Base-by-base conservation (phyloP, 2,888 invertebrate species). In the Venusia cambrica region DNA sequence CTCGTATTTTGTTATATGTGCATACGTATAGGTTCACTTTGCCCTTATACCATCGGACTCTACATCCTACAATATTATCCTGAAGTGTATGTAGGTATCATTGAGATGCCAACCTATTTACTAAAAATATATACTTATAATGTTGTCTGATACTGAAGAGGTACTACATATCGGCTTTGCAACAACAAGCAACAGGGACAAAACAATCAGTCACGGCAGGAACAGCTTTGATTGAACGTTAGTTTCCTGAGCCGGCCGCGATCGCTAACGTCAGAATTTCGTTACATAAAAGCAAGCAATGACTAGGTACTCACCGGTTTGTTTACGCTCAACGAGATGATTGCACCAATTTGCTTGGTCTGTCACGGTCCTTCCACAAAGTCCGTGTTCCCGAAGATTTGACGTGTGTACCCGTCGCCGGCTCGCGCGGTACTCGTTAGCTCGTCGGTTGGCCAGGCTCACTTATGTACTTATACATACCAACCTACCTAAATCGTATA, bases 311-410 rank as follows among this genome's bases (percentile, higher is more conserved):
- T 83, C 75, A 87, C 85, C 65, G 62, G 74, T 83, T 85, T 85
- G 83, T 84, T 85, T 85, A 79, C 69, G 70, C 73, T 80, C 78
- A 85, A 84, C 73, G 62, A 74, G 83, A 85, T 84, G 84, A 85
- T 87, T 85, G 81, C 75, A 67, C 58, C 77, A 83, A 80, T 83
- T 78, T 57, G 58, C 58, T 68, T 61, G 57, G 66, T 74, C 74
- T 69, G 74, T 75, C 81, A 79, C 83, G 79, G 77, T 81, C 80
- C 73, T 50, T 40, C 45, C 40, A 53, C 56, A 56, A 50, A 54
- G 48, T 11, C 5, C n/a, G n/a, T n/a, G n/a, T n/a, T n/a, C 9
- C 45, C 37, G 48, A 39, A 27, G 22, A 27, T 35, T 29, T 43
- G 47, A 54, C 77, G 81, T 77, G 73, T 58, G 64, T 53, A 53